Percentiles rank a stretch among this genome's conserved stretches.
These are phyloP conservation scores for Cataglyphis cursor DNA, from an alignment of 2,888 invertebrate genomes.

Conservation along the genomic window DNA sequence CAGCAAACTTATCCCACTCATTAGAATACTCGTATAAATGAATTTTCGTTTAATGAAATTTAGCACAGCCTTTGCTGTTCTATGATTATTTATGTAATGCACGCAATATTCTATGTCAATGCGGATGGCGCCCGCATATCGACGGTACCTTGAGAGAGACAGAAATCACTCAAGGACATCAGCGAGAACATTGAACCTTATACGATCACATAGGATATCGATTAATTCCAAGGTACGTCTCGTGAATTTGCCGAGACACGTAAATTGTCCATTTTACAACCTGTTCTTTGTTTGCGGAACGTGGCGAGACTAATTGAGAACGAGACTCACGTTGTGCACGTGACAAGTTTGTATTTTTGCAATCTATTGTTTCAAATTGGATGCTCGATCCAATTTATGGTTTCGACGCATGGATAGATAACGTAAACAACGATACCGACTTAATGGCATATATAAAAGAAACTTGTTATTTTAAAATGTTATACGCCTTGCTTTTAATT, in stretches of 20 bases:
- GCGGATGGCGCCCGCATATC: slow-evolving; percentile 57
- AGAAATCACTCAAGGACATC: slow-evolving; percentile 45
- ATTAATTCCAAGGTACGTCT: slow-evolving; percentile 29
- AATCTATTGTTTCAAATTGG: background rate
- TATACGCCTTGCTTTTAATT: slow-evolving; percentile 11
- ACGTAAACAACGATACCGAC: background rate
- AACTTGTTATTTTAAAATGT: background rate
- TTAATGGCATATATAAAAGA: background rate
- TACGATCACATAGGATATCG: slow-evolving; percentile 48
- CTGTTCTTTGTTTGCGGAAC: background rate
- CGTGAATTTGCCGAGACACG: slow-evolving; percentile 4
- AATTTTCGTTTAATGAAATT: background rate
- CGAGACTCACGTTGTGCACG: background rate
- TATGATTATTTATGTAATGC: background rate
- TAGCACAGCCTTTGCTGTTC: background rate
- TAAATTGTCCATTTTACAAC: slow-evolving; percentile 8
- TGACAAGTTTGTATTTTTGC: background rate
- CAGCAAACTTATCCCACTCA: background rate
- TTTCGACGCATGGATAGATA: background rate
- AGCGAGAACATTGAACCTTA: slow-evolving; percentile 62
- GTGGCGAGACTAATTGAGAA: background rate
- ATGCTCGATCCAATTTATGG: slow-evolving; percentile 2
- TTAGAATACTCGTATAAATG: background rate
- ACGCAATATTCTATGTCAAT: slow-evolving; percentile 36
- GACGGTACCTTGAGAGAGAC: slow-evolving; percentile 44